Conservation (phyloP, 2,113 vertebrate genomes). For the Elephantulus edwardii region DNA sequence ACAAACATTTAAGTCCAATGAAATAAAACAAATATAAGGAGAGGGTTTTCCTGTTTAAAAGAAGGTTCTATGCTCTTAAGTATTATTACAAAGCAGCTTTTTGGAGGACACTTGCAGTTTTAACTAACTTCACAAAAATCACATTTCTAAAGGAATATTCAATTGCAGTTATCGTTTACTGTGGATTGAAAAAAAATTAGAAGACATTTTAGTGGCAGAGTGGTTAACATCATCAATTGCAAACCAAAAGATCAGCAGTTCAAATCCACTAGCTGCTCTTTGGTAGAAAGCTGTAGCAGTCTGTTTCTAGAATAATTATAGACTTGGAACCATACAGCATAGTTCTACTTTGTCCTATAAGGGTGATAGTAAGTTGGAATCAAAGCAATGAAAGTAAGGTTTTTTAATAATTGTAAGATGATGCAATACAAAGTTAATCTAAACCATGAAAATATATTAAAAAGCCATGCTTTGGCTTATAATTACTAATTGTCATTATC, state of each 20-base stretch:
- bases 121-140: conserved; percentile 14
- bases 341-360: not conserved
- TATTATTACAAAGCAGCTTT: not conserved
- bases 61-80: not conserved
- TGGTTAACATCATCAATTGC: not conserved
- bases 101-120: not conserved
- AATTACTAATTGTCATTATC: conserved; percentile 49
- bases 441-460: conserved; percentile 47
- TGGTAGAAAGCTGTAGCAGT: no score
- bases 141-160: conserved; percentile 38
- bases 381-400: not conserved
- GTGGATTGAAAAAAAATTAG: conserved; percentile 16
- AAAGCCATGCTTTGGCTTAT: conserved; percentile 57
- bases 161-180: conserved; percentile 34
- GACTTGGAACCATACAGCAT: no score
- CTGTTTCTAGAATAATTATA: not conserved
- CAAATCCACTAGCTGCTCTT: not conserved
- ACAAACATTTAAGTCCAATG: not conserved
- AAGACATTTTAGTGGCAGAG: not conserved
- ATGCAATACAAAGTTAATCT: conserved; percentile 28
- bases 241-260: not conserved
- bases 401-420: conserved; percentile 24
- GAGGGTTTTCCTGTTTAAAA: not conserved
- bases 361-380: no score
- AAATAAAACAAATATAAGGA: conserved; percentile 6